A percentile compares a stretch with the other conserved stretches of the same genome.
phyloP scores from a whole-genome alignment of 1,140 invertebrate species.

The Tetraneura akinire region DNA sequence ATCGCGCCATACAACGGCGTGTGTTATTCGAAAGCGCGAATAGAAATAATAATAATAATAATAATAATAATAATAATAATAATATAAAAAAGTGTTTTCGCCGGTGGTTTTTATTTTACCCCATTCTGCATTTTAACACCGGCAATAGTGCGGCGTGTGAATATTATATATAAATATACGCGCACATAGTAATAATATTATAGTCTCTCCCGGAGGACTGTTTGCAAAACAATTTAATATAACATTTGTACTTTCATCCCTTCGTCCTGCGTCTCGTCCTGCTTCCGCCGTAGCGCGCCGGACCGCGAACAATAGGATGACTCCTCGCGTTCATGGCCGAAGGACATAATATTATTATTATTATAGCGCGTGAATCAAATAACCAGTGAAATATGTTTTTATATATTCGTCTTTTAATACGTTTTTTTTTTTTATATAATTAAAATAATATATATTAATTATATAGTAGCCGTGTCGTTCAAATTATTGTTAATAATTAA shows the following conservation, averaged over 20 bases:
- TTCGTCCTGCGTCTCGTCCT: not conserved
- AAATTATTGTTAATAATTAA: not conserved
- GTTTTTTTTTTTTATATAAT: not conserved
- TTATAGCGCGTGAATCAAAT: not conserved
- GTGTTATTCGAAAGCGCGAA: conserved; percentile 29
- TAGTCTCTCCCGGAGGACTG: conserved; percentile 45
- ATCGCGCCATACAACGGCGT: conserved; percentile 10
- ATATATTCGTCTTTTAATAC: not conserved
- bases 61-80: conserved; percentile 21
- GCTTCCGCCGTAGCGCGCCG: not conserved
- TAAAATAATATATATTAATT: not conserved
- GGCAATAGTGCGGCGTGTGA: not conserved
- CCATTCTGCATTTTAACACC: conserved; percentile 34
- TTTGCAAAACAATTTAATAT: conserved; percentile 51
- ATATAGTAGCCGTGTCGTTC: not conserved
- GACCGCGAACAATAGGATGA: conserved; percentile 19
- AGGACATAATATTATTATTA: too few species aligned
- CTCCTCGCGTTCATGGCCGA: not conserved
- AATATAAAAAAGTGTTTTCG: conserved; percentile 34
- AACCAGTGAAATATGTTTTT: conserved; percentile 21
- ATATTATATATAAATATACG: too few species aligned
- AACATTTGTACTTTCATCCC: conserved; percentile 38
- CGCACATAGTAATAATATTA: too few species aligned
- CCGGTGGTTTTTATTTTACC: conserved; percentile 16
- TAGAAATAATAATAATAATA: conserved; percentile 27